These are phyloP conservation scores for Pipistrellus pygmaeus DNA, from an alignment of 2,797 vertebrate species.

Conservation along the genomic window DNA sequence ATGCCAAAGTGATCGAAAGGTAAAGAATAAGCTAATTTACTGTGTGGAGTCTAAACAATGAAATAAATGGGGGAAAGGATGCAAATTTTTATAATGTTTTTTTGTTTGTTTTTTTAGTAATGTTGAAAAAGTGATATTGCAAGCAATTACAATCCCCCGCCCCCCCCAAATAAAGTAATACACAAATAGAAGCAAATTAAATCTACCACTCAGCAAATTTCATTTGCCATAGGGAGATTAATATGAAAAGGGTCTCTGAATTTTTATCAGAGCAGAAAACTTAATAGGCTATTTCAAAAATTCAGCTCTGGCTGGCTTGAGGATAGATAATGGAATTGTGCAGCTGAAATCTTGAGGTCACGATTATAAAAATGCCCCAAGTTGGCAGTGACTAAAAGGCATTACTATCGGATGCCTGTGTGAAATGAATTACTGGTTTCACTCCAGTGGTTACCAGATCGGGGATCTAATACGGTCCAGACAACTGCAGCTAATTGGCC, in stretches of 20 bases:
- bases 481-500: conserved; percentile 76
- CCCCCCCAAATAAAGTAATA: conserved; percentile 57
- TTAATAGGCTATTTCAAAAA: conserved; percentile 82
- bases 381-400: conserved; percentile 72
- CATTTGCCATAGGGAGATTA: conserved; percentile 76
- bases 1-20: conserved; percentile 69
- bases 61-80: conserved; percentile 34
- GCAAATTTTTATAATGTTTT: conserved; percentile 54
- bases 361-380: conserved; percentile 72
- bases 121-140: conserved; percentile 71
- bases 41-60: neutral
- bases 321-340: conserved; percentile 82
- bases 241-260: conserved; percentile 80
- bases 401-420: conserved; percentile 68
- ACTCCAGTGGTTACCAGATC: conserved; percentile 65
- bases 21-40: conserved; percentile 73
- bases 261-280: conserved; percentile 82
- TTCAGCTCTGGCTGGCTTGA: conserved; percentile 73
- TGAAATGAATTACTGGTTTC: conserved; percentile 76
- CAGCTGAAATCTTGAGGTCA: conserved; percentile 68
- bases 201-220: conserved; percentile 71
- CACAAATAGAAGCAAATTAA: conserved; percentile 78
- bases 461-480: conserved; percentile 2
- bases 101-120: conserved; percentile 39
- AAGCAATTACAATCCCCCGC: conserved; percentile 65